phyloP scores from a whole-genome alignment of 2,888 invertebrate species.

The Phyllotreta striolata region DNA sequence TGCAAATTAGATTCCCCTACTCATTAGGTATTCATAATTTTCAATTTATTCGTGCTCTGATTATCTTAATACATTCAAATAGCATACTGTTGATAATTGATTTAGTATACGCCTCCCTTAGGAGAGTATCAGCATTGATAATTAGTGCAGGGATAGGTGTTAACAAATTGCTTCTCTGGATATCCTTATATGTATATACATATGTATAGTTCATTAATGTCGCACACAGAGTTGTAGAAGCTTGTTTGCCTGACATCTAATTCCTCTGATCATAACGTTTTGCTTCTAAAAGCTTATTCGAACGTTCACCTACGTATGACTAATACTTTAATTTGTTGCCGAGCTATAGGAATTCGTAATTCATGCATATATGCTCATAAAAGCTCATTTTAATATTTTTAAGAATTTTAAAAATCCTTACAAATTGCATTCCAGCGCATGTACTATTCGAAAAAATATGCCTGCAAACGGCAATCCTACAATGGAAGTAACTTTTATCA shows the following conservation, averaged over 20 bases:
- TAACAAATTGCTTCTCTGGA: slow-evolving; percentile 30
- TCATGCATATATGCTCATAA: too few species aligned
- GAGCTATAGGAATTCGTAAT: too few species aligned
- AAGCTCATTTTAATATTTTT: too few species aligned
- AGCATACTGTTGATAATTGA: slow-evolving; percentile 24
- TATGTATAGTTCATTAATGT: slow-evolving; percentile 33
- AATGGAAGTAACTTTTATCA: not conserved
- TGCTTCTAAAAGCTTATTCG: slow-evolving; percentile 14
- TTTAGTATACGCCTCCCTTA: slow-evolving; percentile 16
- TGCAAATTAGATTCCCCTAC: too few species aligned
- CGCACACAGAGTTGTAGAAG: slow-evolving; percentile 15
- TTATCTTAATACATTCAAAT: slow-evolving; percentile 23
- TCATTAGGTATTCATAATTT: slow-evolving; percentile 1
- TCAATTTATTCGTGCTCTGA: slow-evolving; percentile 10
- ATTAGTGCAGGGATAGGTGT: slow-evolving; percentile 29
- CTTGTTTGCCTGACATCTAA: slow-evolving; percentile 13
- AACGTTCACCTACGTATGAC: not conserved
- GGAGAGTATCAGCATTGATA: slow-evolving; percentile 26
- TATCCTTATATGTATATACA: slow-evolving; percentile 28
- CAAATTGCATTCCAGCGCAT: too few species aligned
- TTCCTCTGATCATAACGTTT: slow-evolving; percentile 11
- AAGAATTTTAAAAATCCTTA: too few species aligned
- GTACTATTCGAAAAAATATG: too few species aligned
- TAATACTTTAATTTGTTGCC: too few species aligned
- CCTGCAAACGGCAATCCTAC: too few species aligned